Conservation (phyloP, 2,797 vertebrate genomes). For the Gallirallus australis region DNA sequence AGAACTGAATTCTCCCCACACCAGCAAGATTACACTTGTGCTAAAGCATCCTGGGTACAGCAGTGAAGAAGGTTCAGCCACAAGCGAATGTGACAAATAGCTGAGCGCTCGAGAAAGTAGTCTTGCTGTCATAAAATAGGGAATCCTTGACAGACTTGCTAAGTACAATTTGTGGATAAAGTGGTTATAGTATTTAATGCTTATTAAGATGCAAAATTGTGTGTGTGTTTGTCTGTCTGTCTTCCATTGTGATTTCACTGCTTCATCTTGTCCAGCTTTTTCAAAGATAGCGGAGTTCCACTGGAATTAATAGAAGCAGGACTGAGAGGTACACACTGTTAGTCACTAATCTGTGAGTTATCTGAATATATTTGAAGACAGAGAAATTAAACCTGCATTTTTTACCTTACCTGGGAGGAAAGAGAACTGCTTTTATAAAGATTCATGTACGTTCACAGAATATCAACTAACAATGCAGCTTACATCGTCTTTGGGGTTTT, state of each 20-base stretch:
- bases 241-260: conserved; percentile 4
- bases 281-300: background rate
- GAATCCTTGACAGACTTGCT: background rate
- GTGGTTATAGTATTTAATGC: background rate
- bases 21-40: background rate
- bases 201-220: background rate
- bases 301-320: background rate
- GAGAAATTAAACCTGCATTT: conserved; percentile 53
- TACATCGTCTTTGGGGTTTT: background rate
- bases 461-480: conserved; percentile 23
- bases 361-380: conserved; percentile 40
- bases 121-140: background rate
- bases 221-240: background rate
- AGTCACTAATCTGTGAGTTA: conserved; percentile 20
- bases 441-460: background rate
- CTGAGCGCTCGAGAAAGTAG: background rate
- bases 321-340: background rate
- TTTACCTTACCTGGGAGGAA: conserved; percentile 32
- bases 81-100: background rate
- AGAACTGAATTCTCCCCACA: background rate
- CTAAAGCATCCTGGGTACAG: background rate
- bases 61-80: background rate
- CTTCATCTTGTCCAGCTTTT: background rate
- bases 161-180: background rate
- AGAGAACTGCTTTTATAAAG: conserved; percentile 30